Base-by-base conservation (phyloP, 2,113 vertebrate genomes). In the Apaloderma vittatum region DNA sequence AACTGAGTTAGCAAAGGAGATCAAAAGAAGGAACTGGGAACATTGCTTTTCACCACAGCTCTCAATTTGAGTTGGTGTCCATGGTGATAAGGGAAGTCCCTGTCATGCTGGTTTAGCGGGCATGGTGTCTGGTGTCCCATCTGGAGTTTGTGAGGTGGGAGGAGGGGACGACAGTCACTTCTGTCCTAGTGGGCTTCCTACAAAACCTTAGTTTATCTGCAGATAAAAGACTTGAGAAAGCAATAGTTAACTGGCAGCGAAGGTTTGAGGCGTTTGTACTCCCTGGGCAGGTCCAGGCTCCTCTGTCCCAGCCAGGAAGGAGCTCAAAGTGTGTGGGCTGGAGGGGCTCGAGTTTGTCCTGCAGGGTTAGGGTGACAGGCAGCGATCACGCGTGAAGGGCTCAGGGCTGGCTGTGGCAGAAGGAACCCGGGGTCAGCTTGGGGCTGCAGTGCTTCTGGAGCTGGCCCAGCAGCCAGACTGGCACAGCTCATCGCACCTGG, bases 21-120 rank as follows among this genome's bases (percentile, higher is more conserved):
- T 48, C 2, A 2, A 90, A 93, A 97, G 71, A 49, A 91, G 94
- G 96, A 94, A 89, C 54, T 8, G 71, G 86, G 62, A 93, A 68
- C 45, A 40, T 16, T 30, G 73, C 70, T 91, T 91, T 86, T 93
- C 52, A 71, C 77, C 76, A n/a, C 48, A 77, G 54, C 23, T 92
- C 48, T 90, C 71, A 14, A 6, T 65, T 79, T 92, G 88, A 77
- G 58, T 68, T 62, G 58, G 82, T 96, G 78, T n/a, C 86, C 59
- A 32, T 86, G 63, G 82, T 83, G 86, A 86, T 62, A 57, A 70
- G 51, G 88, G 88, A 93, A 94, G 88, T 72, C n/a, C 32, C 15
- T 61, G 90, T 90, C 78, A 66, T 1, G 0, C 19, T 88, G 75
- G 23, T 73, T 86, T 78, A 49, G 57, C 63, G 71, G 54, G 16